These are phyloP conservation scores for Pandemis heparana DNA, from an alignment of 2,888 invertebrate species.

Conservation along the genomic window DNA sequence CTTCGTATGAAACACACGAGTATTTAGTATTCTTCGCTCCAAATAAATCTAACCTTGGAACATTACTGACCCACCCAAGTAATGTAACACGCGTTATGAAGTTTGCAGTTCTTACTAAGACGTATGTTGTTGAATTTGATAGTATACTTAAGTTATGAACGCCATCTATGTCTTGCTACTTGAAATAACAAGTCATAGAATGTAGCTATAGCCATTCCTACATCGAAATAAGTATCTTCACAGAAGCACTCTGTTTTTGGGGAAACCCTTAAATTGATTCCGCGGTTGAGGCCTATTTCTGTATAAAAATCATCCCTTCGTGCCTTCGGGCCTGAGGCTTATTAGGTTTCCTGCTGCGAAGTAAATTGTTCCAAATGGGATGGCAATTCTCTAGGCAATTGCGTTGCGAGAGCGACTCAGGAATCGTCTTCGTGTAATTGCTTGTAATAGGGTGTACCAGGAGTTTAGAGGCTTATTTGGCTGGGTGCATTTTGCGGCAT, in stretches of 20 bases:
- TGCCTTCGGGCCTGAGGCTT: conserved; percentile 27
- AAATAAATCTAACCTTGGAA: background rate
- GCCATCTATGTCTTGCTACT: background rate
- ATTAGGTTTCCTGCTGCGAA: conserved; percentile 32
- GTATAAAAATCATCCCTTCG: conserved; percentile 5
- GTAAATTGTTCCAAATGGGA: conserved; percentile 36
- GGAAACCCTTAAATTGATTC: conserved; percentile 4
- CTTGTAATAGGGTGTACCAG: conserved; percentile 2
- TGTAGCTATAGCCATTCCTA: background rate
- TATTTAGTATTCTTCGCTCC: too few relatives aligned
- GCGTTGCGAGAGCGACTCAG: background rate
- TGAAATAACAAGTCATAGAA: background rate
- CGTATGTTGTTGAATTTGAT: too few relatives aligned
- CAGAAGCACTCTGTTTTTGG: background rate
- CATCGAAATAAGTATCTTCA: background rate
- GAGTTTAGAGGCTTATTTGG: background rate
- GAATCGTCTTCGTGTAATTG: conserved; percentile 30
- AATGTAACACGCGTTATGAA: background rate
- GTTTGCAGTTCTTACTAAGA: too few relatives aligned
- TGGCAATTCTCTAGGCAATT: conserved; percentile 34
- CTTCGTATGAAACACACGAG: background rate
- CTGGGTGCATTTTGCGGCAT: background rate
- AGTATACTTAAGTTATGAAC: background rate
- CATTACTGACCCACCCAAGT: background rate
- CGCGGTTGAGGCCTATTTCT: background rate